A percentile compares a stretch with the other conserved stretches of the same genome.
Evolutionary conservation across 2,888 invertebrate genomes (phyloP).

Genomic region (Pharmacophagus antenor): DNA sequence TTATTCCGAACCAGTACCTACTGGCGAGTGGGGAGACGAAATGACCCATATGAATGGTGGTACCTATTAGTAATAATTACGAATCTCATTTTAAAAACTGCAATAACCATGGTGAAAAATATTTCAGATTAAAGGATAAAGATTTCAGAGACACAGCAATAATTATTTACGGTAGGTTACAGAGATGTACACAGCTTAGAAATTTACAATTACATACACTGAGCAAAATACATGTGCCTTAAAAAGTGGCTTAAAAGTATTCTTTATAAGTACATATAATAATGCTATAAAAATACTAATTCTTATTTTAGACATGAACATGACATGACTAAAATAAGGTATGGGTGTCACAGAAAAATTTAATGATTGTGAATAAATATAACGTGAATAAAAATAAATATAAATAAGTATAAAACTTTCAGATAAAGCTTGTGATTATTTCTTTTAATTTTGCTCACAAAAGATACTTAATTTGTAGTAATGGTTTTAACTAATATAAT

Average conservation of each 20-base stretch:
- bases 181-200: conserved; percentile 18
- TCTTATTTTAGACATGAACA: too few species aligned
- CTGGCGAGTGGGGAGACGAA: conserved; percentile 93
- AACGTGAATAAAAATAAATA: neutral
- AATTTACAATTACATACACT: conserved; percentile 1
- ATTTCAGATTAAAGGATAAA: neutral
- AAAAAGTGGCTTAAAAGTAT: conserved; percentile 26
- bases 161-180: conserved; percentile 20
- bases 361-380: too few species aligned
- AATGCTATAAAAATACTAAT: neutral
- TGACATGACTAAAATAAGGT: too few species aligned
- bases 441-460: conserved; percentile 30
- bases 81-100: conserved; percentile 4
- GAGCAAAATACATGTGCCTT: conserved; percentile 19
- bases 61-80: conserved; percentile 50
- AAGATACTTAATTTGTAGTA: conserved; percentile 35
- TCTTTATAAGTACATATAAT: too few species aligned
- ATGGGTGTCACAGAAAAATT: too few species aligned
- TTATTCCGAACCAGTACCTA: conserved; percentile 86
- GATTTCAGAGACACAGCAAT: conserved; percentile 6
- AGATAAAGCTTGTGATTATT: conserved; percentile 25
- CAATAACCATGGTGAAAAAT: neutral
- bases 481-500: conserved; percentile 16
- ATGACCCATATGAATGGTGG: conserved; percentile 92
- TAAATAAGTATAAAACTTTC: neutral